Evolutionary conservation across 2,113 vertebrate species (phyloP).

Genomic region (human (Homo sapiens)): DNA sequence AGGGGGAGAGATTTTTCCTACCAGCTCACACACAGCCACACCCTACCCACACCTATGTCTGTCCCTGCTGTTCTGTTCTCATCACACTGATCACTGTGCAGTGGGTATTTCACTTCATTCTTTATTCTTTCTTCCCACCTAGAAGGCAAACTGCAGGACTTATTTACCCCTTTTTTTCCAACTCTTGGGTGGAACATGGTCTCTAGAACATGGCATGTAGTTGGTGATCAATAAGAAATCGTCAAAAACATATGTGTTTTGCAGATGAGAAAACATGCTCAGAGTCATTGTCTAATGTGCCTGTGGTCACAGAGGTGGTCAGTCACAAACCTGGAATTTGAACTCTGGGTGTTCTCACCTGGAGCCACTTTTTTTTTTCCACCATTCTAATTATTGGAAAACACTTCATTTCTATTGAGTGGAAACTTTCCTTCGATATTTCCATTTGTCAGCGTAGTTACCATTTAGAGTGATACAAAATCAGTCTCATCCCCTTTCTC

Average conservation of each 20-base stretch:
- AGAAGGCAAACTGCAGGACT: neutral
- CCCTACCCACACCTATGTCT: too few species aligned
- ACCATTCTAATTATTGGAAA: neutral
- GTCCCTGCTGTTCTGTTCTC: neutral
- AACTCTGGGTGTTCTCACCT: neutral
- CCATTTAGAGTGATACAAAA: neutral
- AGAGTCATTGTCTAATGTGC: too few species aligned
- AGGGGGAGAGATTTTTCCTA: neutral
- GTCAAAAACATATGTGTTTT: neutral
- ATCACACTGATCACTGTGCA: fast-evolving
- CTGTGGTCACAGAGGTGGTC: neutral
- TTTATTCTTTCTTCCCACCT: neutral
- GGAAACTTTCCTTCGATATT: neutral
- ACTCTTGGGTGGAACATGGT: neutral
- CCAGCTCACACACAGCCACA: too few species aligned
- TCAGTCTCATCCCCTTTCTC: neutral
- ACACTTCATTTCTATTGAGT: neutral
- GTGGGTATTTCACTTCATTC: neutral
- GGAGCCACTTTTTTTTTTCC: neutral
- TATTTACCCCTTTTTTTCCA: too few species aligned
- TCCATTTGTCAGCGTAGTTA: neutral
- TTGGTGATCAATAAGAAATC: neutral
- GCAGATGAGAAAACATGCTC: neutral
- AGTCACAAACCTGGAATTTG: neutral
- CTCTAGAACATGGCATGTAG: neutral